A percentile compares a stretch with the other conserved stretches of the same genome.
These are phyloP conservation scores for Anableps anableps DNA, from an alignment of 2,797 vertebrate species.

Conservation along the genomic window DNA sequence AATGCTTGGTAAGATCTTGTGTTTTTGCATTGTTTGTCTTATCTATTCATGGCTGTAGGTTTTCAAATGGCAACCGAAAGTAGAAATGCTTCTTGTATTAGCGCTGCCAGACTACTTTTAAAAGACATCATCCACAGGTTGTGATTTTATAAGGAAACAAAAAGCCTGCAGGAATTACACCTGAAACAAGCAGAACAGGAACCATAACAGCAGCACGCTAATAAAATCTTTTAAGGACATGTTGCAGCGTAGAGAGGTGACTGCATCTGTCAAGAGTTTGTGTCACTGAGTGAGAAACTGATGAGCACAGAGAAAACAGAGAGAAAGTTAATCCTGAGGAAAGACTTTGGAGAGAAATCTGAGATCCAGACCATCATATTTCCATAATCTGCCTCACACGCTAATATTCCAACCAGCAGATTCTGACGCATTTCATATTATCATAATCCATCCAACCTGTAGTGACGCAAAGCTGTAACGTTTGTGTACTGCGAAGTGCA, in stretches of 20 bases:
- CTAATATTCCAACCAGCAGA: not conserved
- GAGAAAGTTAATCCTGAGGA: slow-evolving; percentile 40
- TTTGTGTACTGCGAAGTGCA: not conserved
- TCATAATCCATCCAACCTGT: slow-evolving; percentile 51
- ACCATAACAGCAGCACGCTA: not conserved
- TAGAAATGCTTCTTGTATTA: not conserved
- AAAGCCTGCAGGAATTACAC: not conserved
- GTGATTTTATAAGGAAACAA: not conserved
- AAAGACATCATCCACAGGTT: rapidly evolving
- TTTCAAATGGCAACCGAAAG: no score
- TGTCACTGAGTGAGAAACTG: not conserved
- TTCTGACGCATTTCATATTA: slow-evolving; percentile 35
- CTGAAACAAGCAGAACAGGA: not conserved
- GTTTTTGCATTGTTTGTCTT: no score
- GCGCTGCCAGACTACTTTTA: no score
- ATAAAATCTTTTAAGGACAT: not conserved
- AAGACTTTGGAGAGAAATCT: slow-evolving; percentile 39
- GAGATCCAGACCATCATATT: slow-evolving; percentile 37
- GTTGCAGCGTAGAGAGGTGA: not conserved
- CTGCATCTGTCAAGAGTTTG: not conserved
- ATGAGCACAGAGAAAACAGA: slow-evolving; percentile 13
- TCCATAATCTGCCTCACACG: slow-evolving; percentile 59
- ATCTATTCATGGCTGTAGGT: no score
- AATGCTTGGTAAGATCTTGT: no score
- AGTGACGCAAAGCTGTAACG: not conserved